Conservation (phyloP, 2,113 vertebrate species). For the Petroica traversi region DNA sequence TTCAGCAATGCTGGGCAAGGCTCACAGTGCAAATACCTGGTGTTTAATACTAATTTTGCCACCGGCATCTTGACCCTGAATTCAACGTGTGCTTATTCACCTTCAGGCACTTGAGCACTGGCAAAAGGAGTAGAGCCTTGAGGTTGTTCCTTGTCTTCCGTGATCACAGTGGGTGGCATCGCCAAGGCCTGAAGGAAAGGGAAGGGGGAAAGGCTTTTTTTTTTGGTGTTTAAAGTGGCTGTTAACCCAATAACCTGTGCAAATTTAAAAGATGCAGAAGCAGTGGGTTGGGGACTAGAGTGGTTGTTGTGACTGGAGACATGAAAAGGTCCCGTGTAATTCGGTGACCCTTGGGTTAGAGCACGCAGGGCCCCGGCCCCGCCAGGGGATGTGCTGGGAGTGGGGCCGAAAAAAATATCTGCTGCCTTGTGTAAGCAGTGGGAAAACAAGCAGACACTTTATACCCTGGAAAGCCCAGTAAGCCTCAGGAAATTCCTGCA, state of each 20-base stretch:
- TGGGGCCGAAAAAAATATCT: background rate
- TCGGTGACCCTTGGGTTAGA: background rate
- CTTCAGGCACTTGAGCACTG: background rate
- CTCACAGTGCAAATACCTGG: background rate
- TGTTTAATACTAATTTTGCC: background rate
- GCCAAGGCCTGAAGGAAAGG: background rate
- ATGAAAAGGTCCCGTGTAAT: background rate
- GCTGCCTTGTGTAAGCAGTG: slow-evolving; percentile 26
- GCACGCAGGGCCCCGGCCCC: background rate
- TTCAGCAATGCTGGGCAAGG: background rate
- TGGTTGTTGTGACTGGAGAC: background rate
- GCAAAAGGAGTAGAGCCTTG: background rate
- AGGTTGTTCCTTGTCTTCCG: background rate
- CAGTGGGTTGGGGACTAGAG: background rate
- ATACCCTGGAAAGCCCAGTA: background rate
- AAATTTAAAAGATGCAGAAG: background rate
- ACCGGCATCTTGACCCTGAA: background rate
- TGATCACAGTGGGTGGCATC: background rate
- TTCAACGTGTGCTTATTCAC: background rate
- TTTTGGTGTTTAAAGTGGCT: background rate
- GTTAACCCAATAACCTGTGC: background rate
- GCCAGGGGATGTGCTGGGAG: background rate
- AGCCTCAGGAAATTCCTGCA: slow-evolving; percentile 66
- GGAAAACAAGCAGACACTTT: slow-evolving; percentile 40
- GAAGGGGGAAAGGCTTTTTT: background rate